phyloP scores from a whole-genome alignment of 2,888 invertebrate species.

The Caenorhabditis macrosperma region DNA sequence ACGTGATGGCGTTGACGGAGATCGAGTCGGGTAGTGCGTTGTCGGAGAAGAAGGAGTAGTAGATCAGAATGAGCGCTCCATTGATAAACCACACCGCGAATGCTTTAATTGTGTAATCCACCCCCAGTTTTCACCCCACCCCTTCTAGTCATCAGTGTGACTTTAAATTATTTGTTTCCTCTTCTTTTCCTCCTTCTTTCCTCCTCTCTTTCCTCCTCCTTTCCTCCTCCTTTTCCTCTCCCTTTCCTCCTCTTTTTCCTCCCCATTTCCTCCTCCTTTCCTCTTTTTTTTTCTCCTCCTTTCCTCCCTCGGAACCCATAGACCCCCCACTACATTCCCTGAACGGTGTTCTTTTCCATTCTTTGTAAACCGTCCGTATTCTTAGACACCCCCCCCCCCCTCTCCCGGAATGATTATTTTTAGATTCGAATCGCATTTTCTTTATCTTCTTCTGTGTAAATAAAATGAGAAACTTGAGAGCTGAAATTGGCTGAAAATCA shows the following conservation, averaged over 20 bases:
- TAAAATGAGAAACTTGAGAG: neutral
- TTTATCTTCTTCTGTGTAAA: too few species aligned
- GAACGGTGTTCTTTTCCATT: conserved; percentile 16
- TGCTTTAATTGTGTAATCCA: conserved; percentile 24
- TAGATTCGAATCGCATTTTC: neutral
- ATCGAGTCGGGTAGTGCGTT: conserved; percentile 33
- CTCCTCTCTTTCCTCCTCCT: too few species aligned
- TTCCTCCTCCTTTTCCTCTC: too few species aligned
- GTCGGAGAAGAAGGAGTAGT: conserved; percentile 21
- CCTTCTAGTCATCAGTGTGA: conserved; percentile 49
- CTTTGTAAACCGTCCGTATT: neutral
- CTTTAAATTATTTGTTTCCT: conserved; percentile 46
- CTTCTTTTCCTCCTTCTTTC: too few species aligned
- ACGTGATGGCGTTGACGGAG: conserved; percentile 42
- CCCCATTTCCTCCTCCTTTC: too few species aligned
- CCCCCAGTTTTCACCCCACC: conserved; percentile 2
- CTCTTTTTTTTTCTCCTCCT: too few species aligned
- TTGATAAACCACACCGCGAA: neutral
- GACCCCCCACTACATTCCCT: conserved; percentile 17
- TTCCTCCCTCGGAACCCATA: too few species aligned
- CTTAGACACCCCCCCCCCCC: neutral
- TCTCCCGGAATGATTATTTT: neutral
- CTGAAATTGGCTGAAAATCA: too few species aligned
- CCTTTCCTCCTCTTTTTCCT: too few species aligned
- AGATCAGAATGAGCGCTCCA: neutral